Percentiles rank a stretch among this genome's conserved stretches.
These are phyloP conservation scores for Chironomus tepperi DNA, from an alignment of 1,140 invertebrate species.

Conservation along the genomic window DNA sequence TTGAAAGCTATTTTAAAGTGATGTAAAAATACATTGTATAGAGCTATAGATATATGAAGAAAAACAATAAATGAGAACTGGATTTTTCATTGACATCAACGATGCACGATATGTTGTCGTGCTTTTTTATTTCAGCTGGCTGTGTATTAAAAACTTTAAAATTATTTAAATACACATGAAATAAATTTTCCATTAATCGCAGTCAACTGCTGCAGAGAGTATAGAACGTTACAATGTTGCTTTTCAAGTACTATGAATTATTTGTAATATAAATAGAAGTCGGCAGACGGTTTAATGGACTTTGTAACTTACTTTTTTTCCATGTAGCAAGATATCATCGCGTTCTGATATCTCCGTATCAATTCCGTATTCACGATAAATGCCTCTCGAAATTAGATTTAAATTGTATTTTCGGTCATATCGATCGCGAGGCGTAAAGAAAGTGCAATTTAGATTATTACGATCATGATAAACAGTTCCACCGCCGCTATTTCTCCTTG, in stretches of 20 bases:
- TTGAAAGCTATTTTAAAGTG: background rate
- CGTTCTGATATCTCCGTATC: slow-evolving; percentile 63
- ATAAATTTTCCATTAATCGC: too few species aligned
- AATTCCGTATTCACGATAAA: slow-evolving; percentile 69
- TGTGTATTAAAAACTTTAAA: too few species aligned
- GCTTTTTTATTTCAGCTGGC: too few species aligned
- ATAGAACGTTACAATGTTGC: background rate
- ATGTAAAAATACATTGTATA: background rate
- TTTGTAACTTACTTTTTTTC: slow-evolving; percentile 60
- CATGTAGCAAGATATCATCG: slow-evolving; percentile 74
- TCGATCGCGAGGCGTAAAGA: slow-evolving; percentile 67
- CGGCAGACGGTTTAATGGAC: background rate
- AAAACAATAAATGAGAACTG: background rate
- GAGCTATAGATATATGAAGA: background rate
- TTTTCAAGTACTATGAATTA: too few species aligned
- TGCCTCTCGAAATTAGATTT: slow-evolving; percentile 67
- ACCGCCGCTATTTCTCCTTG: slow-evolving; percentile 88
- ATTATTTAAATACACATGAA: background rate
- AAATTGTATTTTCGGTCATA: slow-evolving; percentile 81
- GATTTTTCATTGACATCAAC: background rate
- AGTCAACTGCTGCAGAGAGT: too few species aligned
- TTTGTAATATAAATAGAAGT: too few species aligned
- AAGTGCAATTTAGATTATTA: slow-evolving; percentile 88
- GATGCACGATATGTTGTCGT: background rate
- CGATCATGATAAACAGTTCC: slow-evolving; percentile 93